These are phyloP conservation scores for Dorcus parallelipipedus DNA, from an alignment of 2,888 invertebrate genomes.

Conservation along the genomic window DNA sequence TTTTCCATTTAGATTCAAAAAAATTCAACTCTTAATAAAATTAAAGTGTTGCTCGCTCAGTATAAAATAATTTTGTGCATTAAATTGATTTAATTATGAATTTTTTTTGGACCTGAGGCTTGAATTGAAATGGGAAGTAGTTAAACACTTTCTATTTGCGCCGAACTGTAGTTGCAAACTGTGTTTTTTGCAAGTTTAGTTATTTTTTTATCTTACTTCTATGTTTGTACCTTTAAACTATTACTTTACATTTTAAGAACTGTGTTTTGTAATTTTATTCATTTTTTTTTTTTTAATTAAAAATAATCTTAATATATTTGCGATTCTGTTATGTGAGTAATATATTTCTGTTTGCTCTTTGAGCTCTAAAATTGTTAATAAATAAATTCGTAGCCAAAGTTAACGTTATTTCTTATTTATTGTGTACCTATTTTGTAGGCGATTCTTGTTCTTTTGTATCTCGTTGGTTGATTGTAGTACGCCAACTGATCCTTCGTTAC, in stretches of 20 bases:
- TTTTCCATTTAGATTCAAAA: too few species aligned
- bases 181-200: slow-evolving; percentile 13
- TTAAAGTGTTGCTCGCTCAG: too few species aligned
- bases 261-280: slow-evolving; percentile 10
- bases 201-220: slow-evolving; percentile 16
- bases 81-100: too few species aligned
- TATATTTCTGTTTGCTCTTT: slow-evolving; percentile 26
- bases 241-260: slow-evolving; percentile 6
- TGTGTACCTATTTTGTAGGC: slow-evolving; percentile 16
- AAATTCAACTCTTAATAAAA: too few species aligned
- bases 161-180: slow-evolving; percentile 2
- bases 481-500: too few species aligned
- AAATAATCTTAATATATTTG: slow-evolving; percentile 14
- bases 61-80: too few species aligned
- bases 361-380: slow-evolving; percentile 30
- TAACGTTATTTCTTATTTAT: slow-evolving; percentile 43
- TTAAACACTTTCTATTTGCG: slow-evolving; percentile 8
- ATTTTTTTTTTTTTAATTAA: slow-evolving; percentile 10
- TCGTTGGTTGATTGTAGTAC: too few species aligned
- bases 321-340: slow-evolving; percentile 16
- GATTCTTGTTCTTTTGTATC: too few species aligned
- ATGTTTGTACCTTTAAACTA: slow-evolving; percentile 14
- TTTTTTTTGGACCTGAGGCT: too few species aligned
- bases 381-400: slow-evolving; percentile 46
- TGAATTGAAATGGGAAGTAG: not conserved